phyloP scores from a whole-genome alignment of 2,888 invertebrate species.

The Amiota mariae region DNA sequence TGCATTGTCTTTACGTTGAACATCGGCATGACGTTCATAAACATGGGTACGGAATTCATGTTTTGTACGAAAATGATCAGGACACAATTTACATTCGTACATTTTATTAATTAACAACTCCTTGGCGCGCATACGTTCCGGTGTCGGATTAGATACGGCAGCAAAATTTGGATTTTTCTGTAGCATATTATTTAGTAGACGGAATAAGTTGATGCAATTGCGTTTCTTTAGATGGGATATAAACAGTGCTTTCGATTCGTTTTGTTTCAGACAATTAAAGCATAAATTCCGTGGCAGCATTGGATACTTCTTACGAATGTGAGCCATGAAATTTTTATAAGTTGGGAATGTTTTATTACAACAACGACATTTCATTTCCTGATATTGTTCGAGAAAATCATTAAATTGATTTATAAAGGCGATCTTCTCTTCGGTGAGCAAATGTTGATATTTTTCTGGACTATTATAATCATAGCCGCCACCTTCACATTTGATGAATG shows the following conservation, averaged over 20 bases:
- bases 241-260: constrained; percentile 73
- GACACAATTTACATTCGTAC: constrained; percentile 73
- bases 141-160: constrained; percentile 33
- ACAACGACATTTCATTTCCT: constrained; percentile 73
- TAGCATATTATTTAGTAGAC: constrained; percentile 65
- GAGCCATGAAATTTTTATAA: constrained; percentile 74
- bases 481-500: constrained; percentile 63
- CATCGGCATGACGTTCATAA: constrained; percentile 72
- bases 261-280: constrained; percentile 73
- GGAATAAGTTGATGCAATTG: constrained; percentile 73
- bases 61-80: constrained; percentile 71
- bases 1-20: constrained; percentile 70
- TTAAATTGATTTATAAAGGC: constrained; percentile 71
- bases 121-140: constrained; percentile 71
- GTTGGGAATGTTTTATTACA: constrained; percentile 71
- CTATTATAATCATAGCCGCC: constrained; percentile 71
- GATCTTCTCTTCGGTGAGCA: constrained; percentile 70
- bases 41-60: constrained; percentile 73
- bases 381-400: constrained; percentile 73
- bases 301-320: constrained; percentile 73
- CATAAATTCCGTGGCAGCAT: constrained; percentile 71
- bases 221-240: constrained; percentile 73
- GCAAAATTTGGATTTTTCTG: constrained; percentile 54
- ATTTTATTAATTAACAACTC: constrained; percentile 73
- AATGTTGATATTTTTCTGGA: constrained; percentile 71